phyloP scores from a whole-genome alignment of 2,113 vertebrate genomes.

The Cryptomyrus ogoouensis region DNA sequence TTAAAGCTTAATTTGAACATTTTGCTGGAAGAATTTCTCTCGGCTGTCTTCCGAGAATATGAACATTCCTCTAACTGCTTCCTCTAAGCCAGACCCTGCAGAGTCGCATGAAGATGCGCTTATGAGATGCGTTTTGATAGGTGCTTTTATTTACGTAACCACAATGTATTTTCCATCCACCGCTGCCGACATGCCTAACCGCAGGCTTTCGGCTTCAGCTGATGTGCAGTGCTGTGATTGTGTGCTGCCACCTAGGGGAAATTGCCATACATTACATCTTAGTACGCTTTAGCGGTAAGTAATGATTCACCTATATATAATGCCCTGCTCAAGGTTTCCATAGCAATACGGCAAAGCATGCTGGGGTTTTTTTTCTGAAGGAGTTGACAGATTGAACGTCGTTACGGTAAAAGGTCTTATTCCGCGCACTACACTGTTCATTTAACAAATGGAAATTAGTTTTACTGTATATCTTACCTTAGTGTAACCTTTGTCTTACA shows the following conservation, averaged over 20 bases:
- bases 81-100: no score
- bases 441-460: background rate
- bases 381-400: slow-evolving; percentile 24
- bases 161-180: background rate
- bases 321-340: slow-evolving; percentile 58
- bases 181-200: background rate
- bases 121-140: background rate
- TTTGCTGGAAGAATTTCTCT: background rate
- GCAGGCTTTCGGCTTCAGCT: background rate
- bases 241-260: slow-evolving; percentile 55
- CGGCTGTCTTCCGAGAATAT: background rate
- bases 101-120: background rate
- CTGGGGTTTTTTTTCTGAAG: slow-evolving; percentile 26
- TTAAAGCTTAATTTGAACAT: background rate
- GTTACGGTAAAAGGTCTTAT: slow-evolving; percentile 26
- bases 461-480: background rate
- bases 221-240: slow-evolving; percentile 14
- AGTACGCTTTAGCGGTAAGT: slow-evolving; percentile 29
- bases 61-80: background rate
- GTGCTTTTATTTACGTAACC: background rate
- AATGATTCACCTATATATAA: slow-evolving; percentile 46
- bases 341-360: slow-evolving; percentile 54
- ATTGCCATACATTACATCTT: slow-evolving; percentile 35
- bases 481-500: background rate
- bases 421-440: slow-evolving; percentile 8